Evolutionary conservation across 2,797 vertebrate genomes (phyloP).

Genomic region (Micrastur ruficollis): DNA sequence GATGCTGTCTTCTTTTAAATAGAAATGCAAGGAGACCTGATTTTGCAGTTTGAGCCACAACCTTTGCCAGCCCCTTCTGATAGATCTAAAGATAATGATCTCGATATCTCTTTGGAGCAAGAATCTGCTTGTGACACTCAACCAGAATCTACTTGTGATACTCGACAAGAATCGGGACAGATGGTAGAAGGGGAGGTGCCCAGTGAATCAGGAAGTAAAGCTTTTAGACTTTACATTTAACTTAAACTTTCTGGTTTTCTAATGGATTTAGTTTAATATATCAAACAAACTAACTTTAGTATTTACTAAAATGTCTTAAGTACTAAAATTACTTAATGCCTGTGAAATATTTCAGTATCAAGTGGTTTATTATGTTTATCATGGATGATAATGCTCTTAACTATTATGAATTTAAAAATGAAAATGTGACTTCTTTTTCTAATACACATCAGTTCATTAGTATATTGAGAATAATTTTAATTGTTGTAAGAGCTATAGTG

Average conservation of each 20-base stretch:
- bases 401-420: background rate
- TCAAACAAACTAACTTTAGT: background rate
- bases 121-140: conserved; percentile 40
- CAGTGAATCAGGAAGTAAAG: conserved; percentile 47
- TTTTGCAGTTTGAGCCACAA: conserved; percentile 85
- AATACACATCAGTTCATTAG: background rate
- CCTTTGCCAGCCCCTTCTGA: conserved; percentile 81
- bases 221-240: background rate
- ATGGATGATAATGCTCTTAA: background rate
- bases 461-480: background rate
- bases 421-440: background rate
- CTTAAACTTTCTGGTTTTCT: background rate
- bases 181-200: background rate
- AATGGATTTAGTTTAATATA: background rate
- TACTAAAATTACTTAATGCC: background rate
- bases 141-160: conserved; percentile 21
- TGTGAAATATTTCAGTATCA: background rate
- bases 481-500: background rate
- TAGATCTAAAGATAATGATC: conserved; percentile 81
- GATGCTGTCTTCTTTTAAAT: conserved; percentile 14
- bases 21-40: conserved; percentile 87
- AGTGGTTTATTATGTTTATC: background rate
- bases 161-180: background rate
- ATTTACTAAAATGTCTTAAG: background rate
- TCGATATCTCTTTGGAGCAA: conserved; percentile 86